Evolutionary conservation across 2,113 vertebrate species (phyloP), one percentile per base, ranked within the genome.

Genomic region (Lontra canadensis): DNA sequence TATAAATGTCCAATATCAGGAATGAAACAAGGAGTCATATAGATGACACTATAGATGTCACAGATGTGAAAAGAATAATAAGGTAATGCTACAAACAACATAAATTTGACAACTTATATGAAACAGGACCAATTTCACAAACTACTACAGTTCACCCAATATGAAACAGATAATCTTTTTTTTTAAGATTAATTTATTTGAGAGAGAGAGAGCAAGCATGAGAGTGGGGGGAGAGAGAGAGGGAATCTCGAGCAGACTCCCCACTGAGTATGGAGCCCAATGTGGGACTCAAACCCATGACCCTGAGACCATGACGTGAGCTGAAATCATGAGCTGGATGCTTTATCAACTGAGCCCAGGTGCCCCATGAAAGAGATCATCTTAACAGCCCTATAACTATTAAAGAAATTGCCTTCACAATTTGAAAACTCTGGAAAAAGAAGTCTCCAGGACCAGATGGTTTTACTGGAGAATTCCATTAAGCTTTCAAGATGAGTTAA

Each of bases 91-190:
- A 94, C 21, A 12, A 92, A 63, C 39, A 95, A 93, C 3, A 95
- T 63, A 96, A 61, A 96, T 7, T 15, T 90, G 44, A 95, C 31
- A 96, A 52, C 26, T 39, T 69, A 96, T n/a, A 81, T 76, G 69
- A 95, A 95, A 83, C 20, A 42, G 44, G 42, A 94, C 31, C 39
- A 85, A 88, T 89, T 96, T 90, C 76, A 95, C 59, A 85, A 88
- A 89, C 59, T 73, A 67, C 34, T 21, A 96, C 25, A 88, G 79
- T 11, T 92, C 23, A 69, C 36, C 25, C 63, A 95, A 29, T 92
- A 59, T 71, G 79, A 95, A 91, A 94, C 7, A 88, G n/a, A 59
- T 85, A 18, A 95, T 88, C 61, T 73, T 29, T 71, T 71, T 71
- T 71, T 39, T 8, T n/a, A 17, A n/a, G n/a, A n/a, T n/a, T 67